Evolutionary conservation across 2,797 vertebrate species (phyloP).

Genomic region (Alosa sapidissima): DNA sequence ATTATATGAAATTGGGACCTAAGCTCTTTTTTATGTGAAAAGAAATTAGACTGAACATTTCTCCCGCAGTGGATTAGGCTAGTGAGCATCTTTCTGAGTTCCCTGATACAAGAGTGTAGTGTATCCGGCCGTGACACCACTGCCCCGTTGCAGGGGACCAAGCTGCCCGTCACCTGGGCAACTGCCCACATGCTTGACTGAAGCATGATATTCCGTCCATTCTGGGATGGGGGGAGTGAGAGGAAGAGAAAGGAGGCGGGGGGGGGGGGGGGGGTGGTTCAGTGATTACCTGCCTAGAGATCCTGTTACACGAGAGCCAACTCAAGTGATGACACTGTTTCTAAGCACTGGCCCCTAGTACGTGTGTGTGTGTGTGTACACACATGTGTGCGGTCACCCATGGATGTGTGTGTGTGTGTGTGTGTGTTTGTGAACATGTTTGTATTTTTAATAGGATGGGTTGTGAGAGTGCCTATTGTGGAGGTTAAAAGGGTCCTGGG

Average conservation of each 20-base stretch:
- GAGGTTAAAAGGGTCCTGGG: slow-evolving; percentile 11
- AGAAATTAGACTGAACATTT: not conserved
- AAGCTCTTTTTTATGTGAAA: not conserved
- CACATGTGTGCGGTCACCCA: not conserved
- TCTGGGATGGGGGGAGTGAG: slow-evolving; percentile 4
- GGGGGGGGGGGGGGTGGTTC: slow-evolving; percentile 60
- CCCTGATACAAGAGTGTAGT: slow-evolving; percentile 18
- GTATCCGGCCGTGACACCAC: slow-evolving; percentile 13
- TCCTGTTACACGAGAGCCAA: slow-evolving; percentile 70
- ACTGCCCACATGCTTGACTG: slow-evolving; percentile 61
- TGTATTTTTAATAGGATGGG: slow-evolving; percentile 56
- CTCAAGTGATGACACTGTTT: slow-evolving; percentile 73
- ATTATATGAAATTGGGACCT: not conserved
- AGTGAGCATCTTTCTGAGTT: not conserved
- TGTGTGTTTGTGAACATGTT: slow-evolving; percentile 2
- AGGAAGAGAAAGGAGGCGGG: slow-evolving; percentile 48
- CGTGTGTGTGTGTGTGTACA: slow-evolving; percentile 3
- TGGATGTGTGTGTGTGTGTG: slow-evolving; percentile 38
- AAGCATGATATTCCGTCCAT: slow-evolving; percentile 61
- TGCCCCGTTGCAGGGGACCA: slow-evolving; percentile 55
- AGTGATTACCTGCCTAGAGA: slow-evolving; percentile 59
- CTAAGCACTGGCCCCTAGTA: slow-evolving; percentile 57
- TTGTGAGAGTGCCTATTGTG: slow-evolving; percentile 5
- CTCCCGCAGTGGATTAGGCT: not conserved
- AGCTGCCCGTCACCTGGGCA: slow-evolving; percentile 59